Evolutionary conservation across 35 echinoderm and acorn worm genomes (phyloP).

Genomic region (Stichopus chloronotus): DNA sequence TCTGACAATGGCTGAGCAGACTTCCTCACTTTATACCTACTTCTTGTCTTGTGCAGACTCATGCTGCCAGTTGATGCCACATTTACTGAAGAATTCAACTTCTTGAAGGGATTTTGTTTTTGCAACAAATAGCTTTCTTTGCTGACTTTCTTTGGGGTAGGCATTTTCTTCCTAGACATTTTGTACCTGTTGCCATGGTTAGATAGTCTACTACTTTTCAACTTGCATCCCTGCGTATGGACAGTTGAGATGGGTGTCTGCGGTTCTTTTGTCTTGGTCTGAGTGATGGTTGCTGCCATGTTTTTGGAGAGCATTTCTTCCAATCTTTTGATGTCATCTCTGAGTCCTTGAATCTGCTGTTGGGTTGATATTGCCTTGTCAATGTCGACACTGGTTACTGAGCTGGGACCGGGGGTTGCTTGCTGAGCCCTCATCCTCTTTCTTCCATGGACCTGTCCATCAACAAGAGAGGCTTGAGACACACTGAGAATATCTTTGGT

Average conservation of each 20-base stretch:
- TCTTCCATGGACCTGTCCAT: not conserved
- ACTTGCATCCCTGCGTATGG: not conserved
- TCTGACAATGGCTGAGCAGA: not conserved
- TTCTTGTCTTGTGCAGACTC: slow-evolving; percentile 33
- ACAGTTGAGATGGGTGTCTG: not conserved
- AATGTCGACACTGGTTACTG: not conserved
- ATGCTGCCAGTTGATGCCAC: not conserved
- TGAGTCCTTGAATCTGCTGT: not conserved
- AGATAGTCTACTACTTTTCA: not conserved
- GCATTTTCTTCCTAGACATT: not conserved
- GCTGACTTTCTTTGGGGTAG: not conserved
- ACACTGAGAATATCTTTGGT: too few relatives aligned
- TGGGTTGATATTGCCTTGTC: not conserved
- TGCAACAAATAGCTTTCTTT: not conserved
- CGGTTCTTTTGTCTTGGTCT: not conserved
- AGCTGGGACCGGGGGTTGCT: too few relatives aligned
- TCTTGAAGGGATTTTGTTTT: not conserved
- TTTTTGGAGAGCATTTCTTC: not conserved
- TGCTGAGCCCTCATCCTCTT: not conserved
- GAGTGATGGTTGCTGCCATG: not conserved
- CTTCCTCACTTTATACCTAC: slow-evolving; percentile 16
- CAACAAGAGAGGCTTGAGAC: not conserved
- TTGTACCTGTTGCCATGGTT: not conserved
- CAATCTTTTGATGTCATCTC: not conserved
- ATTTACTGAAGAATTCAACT: not conserved